Evolutionary conservation across 2,113 vertebrate species (phyloP), one percentile per base, ranked within the genome.

Genomic region (Sinosuthora webbiana): DNA sequence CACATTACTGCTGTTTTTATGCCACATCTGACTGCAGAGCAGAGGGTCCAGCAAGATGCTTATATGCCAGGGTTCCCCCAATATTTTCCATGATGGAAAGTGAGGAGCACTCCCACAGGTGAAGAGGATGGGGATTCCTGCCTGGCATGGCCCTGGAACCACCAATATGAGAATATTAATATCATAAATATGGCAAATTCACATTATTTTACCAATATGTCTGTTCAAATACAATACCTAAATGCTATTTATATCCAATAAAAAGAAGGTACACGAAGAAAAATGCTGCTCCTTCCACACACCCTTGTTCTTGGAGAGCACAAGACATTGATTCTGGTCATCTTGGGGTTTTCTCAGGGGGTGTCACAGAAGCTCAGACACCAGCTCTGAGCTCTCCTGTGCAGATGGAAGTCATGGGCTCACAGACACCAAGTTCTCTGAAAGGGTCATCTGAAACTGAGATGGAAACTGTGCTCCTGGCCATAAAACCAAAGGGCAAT

Each of bases 201-300:
- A 24, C 10, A 15, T 62, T 69, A n/a, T 79, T 83, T 74, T 42
- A 60, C 44, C 44, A 55, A 10, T 77, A 77, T 17, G 19, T 67
- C 3, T 24, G 14, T 64, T 75, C 28, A 83, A 69, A n/a, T 44
- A 35, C 11, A 56, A 45, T 4, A 10, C 6, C 6, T 24, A 56
- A 50, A 14, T 11, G 22, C 24, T 67, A 47, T 76, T 64, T 2
- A 52, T 60, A 87, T n/a, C 9, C 24, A 22, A 79, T 75, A 2
- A 33, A 80, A 88, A 90, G n/a, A 24, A 47, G 14, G 2, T 9
- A 42, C 10, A 21, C 10, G 31, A 53, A 57, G 6, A 0, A 0
- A 83, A 73, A 57, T 0, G 0, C 15, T 57, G 28, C 31, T 86
- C 50, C n/a, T 9, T 49, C 20, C 42, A 25, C 15, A 12, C 27